Evolutionary conservation across 2,113 vertebrate genomes (phyloP).

Genomic region (Paradoxurus hermaphroditus): DNA sequence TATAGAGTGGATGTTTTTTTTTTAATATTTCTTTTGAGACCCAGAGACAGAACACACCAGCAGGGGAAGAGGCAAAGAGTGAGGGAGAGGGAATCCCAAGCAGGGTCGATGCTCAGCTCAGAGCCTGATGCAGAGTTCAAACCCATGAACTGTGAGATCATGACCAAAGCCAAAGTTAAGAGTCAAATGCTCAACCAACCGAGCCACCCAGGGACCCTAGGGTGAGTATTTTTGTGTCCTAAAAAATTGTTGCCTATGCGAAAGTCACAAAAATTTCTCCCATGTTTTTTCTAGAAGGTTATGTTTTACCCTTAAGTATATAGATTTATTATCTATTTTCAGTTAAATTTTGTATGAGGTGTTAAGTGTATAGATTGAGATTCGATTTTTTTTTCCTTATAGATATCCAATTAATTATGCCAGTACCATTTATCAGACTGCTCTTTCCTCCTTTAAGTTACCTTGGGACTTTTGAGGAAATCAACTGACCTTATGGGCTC

Average conservation of each 20-base stretch:
- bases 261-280: neutral
- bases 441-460: neutral
- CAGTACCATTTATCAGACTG: neutral
- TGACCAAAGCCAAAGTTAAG: no score
- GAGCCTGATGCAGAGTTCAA: no score
- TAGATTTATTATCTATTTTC: neutral
- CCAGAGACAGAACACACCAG: no score
- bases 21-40: no score
- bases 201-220: no score
- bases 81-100: no score
- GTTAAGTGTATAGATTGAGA: neutral
- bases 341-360: neutral
- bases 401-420: neutral
- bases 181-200: no score
- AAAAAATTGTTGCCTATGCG: neutral
- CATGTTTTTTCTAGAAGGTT: neutral
- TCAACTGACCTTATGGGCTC: neutral
- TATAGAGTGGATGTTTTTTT: no score
- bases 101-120: no score
- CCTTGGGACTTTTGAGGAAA: neutral
- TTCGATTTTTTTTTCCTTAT: neutral
- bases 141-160: no score
- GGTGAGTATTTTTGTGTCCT: neutral
- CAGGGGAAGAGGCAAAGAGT: no score
- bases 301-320: neutral